Evolutionary conservation across 1,140 invertebrate species (phyloP).

Genomic region (Tribolium madens): DNA sequence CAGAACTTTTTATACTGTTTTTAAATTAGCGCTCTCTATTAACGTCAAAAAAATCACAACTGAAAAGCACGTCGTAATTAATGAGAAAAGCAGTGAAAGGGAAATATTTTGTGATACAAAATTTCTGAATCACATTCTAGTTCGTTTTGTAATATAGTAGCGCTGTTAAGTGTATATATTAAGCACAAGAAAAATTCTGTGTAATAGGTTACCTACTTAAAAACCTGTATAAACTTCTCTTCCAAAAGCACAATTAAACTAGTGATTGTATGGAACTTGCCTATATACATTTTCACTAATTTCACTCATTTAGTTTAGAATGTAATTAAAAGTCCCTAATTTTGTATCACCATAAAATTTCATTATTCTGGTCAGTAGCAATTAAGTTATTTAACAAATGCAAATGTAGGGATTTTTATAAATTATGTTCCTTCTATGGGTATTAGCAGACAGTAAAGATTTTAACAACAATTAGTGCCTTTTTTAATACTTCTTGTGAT

Average conservation of each 20-base stretch:
- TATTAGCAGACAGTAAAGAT: constrained; percentile 7
- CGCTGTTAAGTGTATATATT: not conserved
- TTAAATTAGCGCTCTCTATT: not conserved
- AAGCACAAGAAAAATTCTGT: constrained; percentile 11
- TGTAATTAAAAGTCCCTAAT: not conserved
- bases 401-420: constrained; percentile 5
- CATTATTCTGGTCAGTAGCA: not conserved
- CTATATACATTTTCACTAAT: constrained; percentile 16
- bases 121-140: constrained; percentile 23
- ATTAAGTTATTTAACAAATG: constrained; percentile 5
- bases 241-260: constrained; percentile 17
- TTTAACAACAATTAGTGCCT: constrained; percentile 12
- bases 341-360: not conserved
- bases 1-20: not conserved
- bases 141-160: constrained; percentile 19
- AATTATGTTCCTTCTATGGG: not conserved
- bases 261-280: not conserved
- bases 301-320: not conserved
- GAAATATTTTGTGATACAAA: constrained; percentile 28
- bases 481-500: constrained; percentile 14
- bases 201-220: not conserved
- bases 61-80: constrained; percentile 5
- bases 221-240: not conserved
- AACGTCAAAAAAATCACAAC: not conserved
- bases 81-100: not conserved